Evolutionary conservation across 2,888 invertebrate genomes (phyloP), one percentile per base, ranked within the genome.

Genomic region (Caenorhabditis sulstoni): DNA sequence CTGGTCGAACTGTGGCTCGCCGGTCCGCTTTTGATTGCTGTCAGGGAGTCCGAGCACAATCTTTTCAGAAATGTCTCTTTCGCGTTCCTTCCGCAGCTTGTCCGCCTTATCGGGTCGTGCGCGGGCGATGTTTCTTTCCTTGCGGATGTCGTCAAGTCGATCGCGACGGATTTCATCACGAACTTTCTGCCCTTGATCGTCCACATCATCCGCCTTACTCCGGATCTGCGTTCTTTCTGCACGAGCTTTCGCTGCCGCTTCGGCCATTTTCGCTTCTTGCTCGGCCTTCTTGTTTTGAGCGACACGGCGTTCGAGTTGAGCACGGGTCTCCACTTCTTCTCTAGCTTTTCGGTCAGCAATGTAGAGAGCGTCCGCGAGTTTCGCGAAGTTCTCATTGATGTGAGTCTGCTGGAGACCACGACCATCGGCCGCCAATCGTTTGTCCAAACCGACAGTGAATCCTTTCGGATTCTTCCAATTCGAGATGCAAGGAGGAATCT

Each of bases 391-490:
- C 91, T 99, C 99, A 91, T 98, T 99, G 71, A 99, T 96, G 91
- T 99, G 98, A 2, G 96, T 94, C 90, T 91, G 91, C 90, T 99
- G 99, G 1, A 99, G 92, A 0, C 99, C 99, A 58, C 99, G 93
- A 0, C 99, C 99, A 92, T 99, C 99, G 0, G 99, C 98, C 0
- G 99, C 99, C 79, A 99, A 92, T 79, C 99, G 94, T 92, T 99
- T 99, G 92, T 99, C 98, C 85, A 99, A 91, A 0, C 98, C 98
- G 85, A 99, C 97, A 0, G 98, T 99, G 92, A 97, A 97, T 87
- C 93, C 94, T 94, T 97, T 97, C 4, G 97, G 95, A 91, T 99
- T 99, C 92, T 99, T 99, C 99, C 99, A 99, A 91, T 99, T 99
- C 0, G 96, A 96, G 82, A 99, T 97, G 88, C 98, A 99, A 0